These are phyloP conservation scores for Phrynosoma blainvillii DNA, from an alignment of 2,113 vertebrate species.

Conservation along the genomic window DNA sequence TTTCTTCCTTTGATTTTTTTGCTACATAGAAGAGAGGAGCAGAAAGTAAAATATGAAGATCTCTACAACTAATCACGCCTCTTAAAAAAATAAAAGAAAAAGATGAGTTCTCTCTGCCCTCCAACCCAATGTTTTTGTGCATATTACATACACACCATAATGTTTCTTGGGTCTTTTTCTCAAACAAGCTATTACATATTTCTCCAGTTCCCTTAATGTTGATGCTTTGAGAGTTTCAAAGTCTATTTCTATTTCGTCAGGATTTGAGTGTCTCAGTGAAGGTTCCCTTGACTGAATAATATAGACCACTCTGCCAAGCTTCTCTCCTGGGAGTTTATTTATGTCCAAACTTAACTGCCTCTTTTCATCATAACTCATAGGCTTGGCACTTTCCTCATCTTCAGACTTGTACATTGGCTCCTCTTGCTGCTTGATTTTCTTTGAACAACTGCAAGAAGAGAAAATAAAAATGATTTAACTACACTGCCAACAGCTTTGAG, in stretches of 20 bases:
- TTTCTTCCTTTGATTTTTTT: constrained; percentile 77
- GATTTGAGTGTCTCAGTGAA: constrained; percentile 73
- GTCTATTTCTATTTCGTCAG: constrained; percentile 88
- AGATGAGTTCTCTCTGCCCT: background rate
- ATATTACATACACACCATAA: constrained; percentile 74
- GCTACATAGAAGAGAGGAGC: constrained; percentile 38
- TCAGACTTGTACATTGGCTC: constrained; percentile 65
- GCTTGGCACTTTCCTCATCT: constrained; percentile 69
- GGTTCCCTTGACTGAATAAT: constrained; percentile 88
- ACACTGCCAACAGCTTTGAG: constrained; percentile 46
- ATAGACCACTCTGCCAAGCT: constrained; percentile 82
- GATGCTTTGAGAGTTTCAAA: constrained; percentile 89
- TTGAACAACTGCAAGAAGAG: constrained; percentile 72
- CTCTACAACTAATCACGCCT: background rate
- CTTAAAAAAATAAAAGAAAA: background rate
- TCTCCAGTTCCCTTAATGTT: constrained; percentile 86
- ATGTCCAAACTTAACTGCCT: constrained; percentile 87
- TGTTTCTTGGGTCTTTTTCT: constrained; percentile 75
- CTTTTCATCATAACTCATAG: constrained; percentile 90
- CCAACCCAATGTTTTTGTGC: background rate
- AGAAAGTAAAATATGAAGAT: constrained; percentile 11
- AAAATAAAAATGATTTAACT: constrained; percentile 17
- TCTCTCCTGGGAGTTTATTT: constrained; percentile 87
- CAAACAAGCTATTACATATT: constrained; percentile 82
- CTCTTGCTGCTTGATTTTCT: constrained; percentile 64